These are phyloP conservation scores for Neolamprologus brichardi DNA, from an alignment of 2,113 vertebrate species.

Conservation along the genomic window DNA sequence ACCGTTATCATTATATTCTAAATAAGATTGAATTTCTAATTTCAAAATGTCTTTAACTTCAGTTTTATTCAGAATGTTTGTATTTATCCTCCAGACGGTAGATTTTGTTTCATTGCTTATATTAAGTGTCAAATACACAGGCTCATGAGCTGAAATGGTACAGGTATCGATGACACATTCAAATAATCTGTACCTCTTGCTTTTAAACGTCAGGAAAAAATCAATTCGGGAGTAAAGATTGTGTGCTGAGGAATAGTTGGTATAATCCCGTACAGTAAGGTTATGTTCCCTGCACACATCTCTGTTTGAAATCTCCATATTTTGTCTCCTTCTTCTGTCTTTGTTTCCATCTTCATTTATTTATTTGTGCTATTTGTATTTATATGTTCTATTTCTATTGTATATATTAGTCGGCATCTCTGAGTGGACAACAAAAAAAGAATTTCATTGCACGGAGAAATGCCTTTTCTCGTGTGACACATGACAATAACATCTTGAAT, in stretches of 20 bases:
- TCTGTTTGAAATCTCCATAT: neutral
- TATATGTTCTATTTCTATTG: neutral
- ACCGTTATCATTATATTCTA: neutral
- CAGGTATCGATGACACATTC: neutral
- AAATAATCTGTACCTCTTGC: neutral
- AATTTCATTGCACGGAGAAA: neutral
- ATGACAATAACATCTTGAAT: neutral
- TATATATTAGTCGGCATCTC: fast-evolving
- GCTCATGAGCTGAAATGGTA: neutral
- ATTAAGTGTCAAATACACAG: neutral
- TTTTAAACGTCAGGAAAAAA: neutral
- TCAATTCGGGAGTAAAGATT: fast-evolving
- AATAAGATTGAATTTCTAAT: neutral
- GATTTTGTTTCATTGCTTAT: neutral
- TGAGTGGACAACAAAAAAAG: neutral
- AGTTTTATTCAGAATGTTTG: neutral
- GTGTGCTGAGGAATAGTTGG: neutral
- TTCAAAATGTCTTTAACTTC: neutral
- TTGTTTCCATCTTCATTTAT: fast-evolving
- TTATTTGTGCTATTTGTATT: neutral
- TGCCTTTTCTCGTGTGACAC: neutral
- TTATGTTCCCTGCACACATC: neutral
- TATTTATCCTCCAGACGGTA: neutral
- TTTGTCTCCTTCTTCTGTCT: neutral
- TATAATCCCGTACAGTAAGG: neutral